Conservation (phyloP, 2,113 vertebrate species). For the Paradisaea rubra region DNA sequence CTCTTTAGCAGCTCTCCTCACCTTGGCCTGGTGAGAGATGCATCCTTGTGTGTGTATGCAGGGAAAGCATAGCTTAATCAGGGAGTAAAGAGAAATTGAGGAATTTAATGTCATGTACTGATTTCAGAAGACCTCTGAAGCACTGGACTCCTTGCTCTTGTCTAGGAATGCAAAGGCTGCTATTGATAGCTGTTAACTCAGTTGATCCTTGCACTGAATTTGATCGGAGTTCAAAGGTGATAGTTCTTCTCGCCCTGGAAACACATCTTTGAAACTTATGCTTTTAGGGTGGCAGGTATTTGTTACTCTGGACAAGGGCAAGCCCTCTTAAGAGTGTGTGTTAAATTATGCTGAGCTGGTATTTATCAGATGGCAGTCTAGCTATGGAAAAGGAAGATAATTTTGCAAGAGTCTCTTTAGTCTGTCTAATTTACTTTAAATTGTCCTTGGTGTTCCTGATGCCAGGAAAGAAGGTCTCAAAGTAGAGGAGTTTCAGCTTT, state of each 20-base stretch:
- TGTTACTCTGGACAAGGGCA: not conserved
- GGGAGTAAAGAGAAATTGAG: not conserved
- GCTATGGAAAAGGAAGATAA: not conserved
- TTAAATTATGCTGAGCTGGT: not conserved
- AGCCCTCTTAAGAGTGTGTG: not conserved
- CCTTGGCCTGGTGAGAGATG: not conserved
- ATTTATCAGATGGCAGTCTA: not conserved
- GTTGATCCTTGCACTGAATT: not conserved
- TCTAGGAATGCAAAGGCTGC: not conserved
- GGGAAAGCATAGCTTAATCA: not conserved
- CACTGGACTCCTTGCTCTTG: not conserved
- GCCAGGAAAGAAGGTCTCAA: not conserved
- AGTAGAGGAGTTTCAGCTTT: not conserved
- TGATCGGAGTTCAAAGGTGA: not conserved
- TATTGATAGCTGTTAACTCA: not conserved
- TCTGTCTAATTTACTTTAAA: not conserved
- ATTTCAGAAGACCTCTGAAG: not conserved
- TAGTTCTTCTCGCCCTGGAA: not conserved
- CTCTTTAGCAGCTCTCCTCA: not conserved
- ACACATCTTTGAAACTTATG: not conserved
- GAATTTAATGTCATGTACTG: not conserved
- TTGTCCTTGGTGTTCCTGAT: not conserved
- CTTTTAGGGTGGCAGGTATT: not conserved
- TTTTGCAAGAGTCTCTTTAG: not conserved
- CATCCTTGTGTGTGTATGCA: not conserved